Conservation (phyloP, 2,888 invertebrate species). For the Drosophila mimica region DNA sequence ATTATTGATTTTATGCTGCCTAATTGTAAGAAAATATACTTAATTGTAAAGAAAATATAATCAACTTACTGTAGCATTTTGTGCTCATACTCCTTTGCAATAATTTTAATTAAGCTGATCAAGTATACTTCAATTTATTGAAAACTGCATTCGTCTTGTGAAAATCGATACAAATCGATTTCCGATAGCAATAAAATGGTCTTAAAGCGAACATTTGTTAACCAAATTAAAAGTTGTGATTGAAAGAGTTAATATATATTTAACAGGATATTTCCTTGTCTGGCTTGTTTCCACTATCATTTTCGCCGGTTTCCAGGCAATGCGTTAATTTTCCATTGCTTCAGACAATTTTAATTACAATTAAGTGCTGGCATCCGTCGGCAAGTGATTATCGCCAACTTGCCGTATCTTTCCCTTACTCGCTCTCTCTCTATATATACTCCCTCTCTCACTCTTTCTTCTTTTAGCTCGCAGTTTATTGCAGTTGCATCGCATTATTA, state of each 20-base stretch:
- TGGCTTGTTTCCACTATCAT: background rate
- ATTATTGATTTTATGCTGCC: too few relatives aligned
- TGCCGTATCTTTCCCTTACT: slow-evolving; percentile 2
- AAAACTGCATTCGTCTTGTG: too few relatives aligned
- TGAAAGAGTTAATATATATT: background rate
- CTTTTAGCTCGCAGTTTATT: slow-evolving; percentile 19
- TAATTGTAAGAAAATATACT: too few relatives aligned
- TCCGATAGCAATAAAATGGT: too few relatives aligned
- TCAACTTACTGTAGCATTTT: background rate
- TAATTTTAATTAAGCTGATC: too few relatives aligned
- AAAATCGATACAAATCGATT: too few relatives aligned
- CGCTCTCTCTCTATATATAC: background rate
- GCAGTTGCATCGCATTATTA: slow-evolving; percentile 42
- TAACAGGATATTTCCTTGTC: background rate
- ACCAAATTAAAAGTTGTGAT: background rate
- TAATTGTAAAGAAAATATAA: background rate
- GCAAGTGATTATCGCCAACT: slow-evolving; percentile 30
- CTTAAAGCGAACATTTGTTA: background rate
- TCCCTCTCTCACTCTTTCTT: background rate
- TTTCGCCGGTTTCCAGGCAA: background rate
- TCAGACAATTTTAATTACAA: slow-evolving; percentile 42
- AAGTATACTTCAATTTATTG: too few relatives aligned
- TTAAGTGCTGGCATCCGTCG: slow-evolving; percentile 40
- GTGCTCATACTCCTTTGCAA: background rate
- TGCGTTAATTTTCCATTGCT: slow-evolving; percentile 23